Conservation (phyloP, 2,113 vertebrate species). For the Agelaius phoeniceus region DNA sequence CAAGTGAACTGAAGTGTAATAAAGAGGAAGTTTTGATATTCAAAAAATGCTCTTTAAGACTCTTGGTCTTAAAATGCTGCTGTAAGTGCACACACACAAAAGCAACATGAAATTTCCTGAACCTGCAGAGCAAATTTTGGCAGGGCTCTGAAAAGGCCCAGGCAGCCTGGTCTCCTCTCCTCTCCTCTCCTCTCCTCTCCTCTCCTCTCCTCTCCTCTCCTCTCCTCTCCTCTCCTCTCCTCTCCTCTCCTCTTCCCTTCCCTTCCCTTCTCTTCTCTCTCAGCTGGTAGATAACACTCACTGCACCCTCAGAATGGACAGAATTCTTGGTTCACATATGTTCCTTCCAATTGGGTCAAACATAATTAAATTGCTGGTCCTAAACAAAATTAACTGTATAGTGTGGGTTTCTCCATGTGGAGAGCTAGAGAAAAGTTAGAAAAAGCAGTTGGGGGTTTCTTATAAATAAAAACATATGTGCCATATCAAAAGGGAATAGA, state of each 20-base stretch:
- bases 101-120: not conserved
- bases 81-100: not conserved
- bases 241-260: too few species aligned
- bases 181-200: not conserved
- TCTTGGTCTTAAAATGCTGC: not conserved
- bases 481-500: not conserved
- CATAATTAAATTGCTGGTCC: not conserved
- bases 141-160: not conserved
- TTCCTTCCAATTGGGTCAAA: not conserved
- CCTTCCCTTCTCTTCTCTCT: not conserved
- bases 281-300: too few species aligned
- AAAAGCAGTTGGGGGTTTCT: not conserved
- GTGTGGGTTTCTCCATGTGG: not conserved
- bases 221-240: too few species aligned
- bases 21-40: not conserved
- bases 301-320: not conserved
- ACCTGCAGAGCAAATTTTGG: not conserved
- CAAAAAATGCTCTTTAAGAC: not conserved
- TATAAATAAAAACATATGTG: not conserved
- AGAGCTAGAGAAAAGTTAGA: not conserved
- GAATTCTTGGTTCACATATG: fast-evolving
- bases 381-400: not conserved
- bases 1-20: not conserved
- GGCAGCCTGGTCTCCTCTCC: not conserved
- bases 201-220: not conserved